phyloP scores from a whole-genome alignment of 2,113 vertebrate species.

The Odobenus rosmarus region DNA sequence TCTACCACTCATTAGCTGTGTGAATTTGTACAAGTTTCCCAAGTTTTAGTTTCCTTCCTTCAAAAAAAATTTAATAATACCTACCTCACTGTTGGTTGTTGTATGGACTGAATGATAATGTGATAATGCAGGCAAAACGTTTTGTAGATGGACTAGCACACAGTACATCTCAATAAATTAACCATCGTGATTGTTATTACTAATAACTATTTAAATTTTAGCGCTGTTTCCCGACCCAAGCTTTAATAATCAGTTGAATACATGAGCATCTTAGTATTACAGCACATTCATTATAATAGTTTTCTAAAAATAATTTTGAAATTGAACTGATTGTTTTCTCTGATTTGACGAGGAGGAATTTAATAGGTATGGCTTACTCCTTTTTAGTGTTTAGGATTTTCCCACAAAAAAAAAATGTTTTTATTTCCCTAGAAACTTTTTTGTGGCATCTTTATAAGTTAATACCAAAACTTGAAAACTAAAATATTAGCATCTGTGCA shows the following conservation, averaged over 20 bases:
- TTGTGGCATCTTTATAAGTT: not conserved
- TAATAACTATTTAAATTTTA: not conserved
- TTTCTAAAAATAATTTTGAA: slow-evolving; percentile 17
- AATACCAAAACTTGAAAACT: not conserved
- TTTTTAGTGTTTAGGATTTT: not conserved
- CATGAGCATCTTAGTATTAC: not conserved
- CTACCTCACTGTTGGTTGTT: not conserved
- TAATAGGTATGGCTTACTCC: not conserved
- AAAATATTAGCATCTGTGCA: slow-evolving; percentile 19
- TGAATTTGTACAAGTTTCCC: not conserved
- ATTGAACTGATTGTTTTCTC: not conserved
- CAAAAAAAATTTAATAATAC: not conserved
- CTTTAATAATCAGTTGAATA: slow-evolving; percentile 6
- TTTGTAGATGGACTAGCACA: not conserved
- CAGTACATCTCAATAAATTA: not conserved
- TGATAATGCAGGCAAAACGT: not conserved
- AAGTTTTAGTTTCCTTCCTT: not conserved
- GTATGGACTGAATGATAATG: not conserved
- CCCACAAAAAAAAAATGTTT: not conserved
- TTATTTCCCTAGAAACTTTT: not conserved
- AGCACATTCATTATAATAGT: slow-evolving; percentile 11
- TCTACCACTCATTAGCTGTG: not conserved
- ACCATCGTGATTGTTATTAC: not conserved
- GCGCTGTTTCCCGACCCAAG: not conserved
- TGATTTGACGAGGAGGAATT: not conserved